A percentile compares a stretch with the other conserved stretches of the same genome.
phyloP scores from a whole-genome alignment of 2,113 vertebrate species.

The Sprattus sprattus region DNA sequence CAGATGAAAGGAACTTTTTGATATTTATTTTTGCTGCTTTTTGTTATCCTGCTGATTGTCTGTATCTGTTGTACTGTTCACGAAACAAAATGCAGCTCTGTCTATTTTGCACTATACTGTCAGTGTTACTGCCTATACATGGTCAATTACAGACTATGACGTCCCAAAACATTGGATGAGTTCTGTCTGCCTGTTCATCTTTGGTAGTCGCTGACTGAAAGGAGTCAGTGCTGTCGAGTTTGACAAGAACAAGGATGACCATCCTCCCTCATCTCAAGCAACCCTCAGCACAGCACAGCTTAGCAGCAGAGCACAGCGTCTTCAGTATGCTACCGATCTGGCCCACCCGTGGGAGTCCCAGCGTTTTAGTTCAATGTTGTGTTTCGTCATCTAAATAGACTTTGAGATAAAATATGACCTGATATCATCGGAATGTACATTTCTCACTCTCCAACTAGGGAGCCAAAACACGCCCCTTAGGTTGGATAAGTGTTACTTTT shows the following conservation, averaged over 20 bases:
- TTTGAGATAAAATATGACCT: neutral
- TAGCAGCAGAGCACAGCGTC: neutral
- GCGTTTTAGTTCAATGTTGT: conserved; percentile 1
- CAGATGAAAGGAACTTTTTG: conserved; percentile 92
- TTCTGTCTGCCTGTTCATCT: conserved; percentile 26
- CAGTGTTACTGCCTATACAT: conserved; percentile 96
- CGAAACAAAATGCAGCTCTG: conserved; percentile 79
- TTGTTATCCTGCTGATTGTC: conserved; percentile 98
- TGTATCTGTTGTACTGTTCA: conserved; percentile 91
- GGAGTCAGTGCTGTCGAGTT: neutral
- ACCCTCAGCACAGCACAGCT: conserved; percentile 26
- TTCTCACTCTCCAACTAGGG: conserved; percentile 1
- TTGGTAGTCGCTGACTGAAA: neutral
- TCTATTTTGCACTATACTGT: conserved; percentile 99
- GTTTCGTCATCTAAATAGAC: neutral
- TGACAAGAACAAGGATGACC: conserved; percentile 24
- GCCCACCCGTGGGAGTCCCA: neutral
- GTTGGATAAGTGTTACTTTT: conserved; percentile 42
- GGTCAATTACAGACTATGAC: conserved; percentile 68
- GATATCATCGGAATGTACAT: conserved; percentile 9
- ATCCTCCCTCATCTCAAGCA: conserved; percentile 26
- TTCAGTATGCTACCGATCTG: neutral
- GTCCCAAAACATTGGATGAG: conserved; percentile 42
- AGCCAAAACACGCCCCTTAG: neutral
- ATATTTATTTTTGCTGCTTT: conserved; percentile 99